Base-by-base conservation (phyloP, 2,888 invertebrate species). In the Drosophila yooni region DNA sequence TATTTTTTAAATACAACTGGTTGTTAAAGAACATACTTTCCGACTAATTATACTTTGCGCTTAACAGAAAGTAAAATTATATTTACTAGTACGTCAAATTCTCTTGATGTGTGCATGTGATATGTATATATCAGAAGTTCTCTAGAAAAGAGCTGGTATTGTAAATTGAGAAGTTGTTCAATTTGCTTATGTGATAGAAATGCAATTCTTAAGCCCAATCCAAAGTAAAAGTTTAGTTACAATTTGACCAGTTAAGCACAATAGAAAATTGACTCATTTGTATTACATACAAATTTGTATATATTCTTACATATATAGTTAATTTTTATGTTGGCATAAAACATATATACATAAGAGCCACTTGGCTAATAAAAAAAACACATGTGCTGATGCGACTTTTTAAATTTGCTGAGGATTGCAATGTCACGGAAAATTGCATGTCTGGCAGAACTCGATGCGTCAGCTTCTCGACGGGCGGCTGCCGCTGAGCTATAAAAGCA, bases 361-460 rank as follows among this genome's bases (percentile, higher is more conserved):
- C 36, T 63, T 31, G 33, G 2, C 31, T 46, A 29, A 21, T 21
- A 62, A 51, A 65, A 70, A 75, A 73, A 74, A 51, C 50, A 56
- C n/a, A 11, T 76, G 82, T 64, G 69, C 56, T 74, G 62, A 60
- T 66, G 60, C 51, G 68, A 38, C 56, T 66, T 65, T 50, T 65
- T 21, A 60, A 79, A 90, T 71, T 71, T 90, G 90, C 89, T 90
- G 74, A 59, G 78, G 75, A 82, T 46, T 81, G 85, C 87, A 87
- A 90, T 87, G 89, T 76, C 88, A 82, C 71, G 67, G 63, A 70
- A 87, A 90, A 80, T 70, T 87, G 89, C 88, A 76, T 64, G 59
- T 78, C 76, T 76, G 80, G 74, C 91, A 84, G 62, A 85, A 78
- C 61, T 50, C 27, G 48, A 82, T 85, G 80, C 64, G 81, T 74